Base-by-base conservation (phyloP, 2,113 vertebrate genomes). In the Bolborhynchus lineola region DNA sequence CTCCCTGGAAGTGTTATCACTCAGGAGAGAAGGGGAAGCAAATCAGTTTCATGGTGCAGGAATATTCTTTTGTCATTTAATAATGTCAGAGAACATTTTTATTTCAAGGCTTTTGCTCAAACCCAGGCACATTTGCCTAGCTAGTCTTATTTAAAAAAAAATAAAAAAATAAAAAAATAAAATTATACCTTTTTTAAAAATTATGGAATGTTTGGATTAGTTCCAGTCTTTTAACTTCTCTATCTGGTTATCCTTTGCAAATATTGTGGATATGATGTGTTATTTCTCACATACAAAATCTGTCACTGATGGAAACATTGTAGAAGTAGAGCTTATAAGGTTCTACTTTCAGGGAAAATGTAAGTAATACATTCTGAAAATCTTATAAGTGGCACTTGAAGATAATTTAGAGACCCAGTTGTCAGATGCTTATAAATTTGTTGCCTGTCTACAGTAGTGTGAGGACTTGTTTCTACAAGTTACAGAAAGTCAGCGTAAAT, bases 141-240 rank as follows among this genome's bases (percentile, higher is more conserved):
- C 0, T 49, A 49, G 62, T 77, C 10, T 24, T 78, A 16, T 25
- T 90, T 89, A n/a, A n/a, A n/a, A n/a, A n/a, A n/a, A n/a, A n/a
- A n/a, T n/a, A 24, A 3, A 37, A 33, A 29, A 59, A 21, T 33
- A 15, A 2, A 2, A 3, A 9, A 13, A 5, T 25, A 62, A 31
- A 60, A 24, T 29, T 37, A 16, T 0, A 0, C 28, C 6, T 37
- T 67, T 87, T 74, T 39, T 1, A 24, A 46, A 74, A 63, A 3
- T 35, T 75, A 46, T 50, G 0, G 49, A 24, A 64, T n/a, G 0
- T 37, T 70, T 71, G 10, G 14, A 53, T 13, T 70, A 59, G 7
- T 71, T 4, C 13, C 3, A 68, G 1, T 80, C 41, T 28, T 83
- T 83, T 64, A 72, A 59, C 7, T 83, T 84, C 19, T 31, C 20